Percentiles rank a stretch among this genome's conserved stretches.
Conservation (phyloP, 2,113 vertebrate species). For the Oophaga pumilio region DNA sequence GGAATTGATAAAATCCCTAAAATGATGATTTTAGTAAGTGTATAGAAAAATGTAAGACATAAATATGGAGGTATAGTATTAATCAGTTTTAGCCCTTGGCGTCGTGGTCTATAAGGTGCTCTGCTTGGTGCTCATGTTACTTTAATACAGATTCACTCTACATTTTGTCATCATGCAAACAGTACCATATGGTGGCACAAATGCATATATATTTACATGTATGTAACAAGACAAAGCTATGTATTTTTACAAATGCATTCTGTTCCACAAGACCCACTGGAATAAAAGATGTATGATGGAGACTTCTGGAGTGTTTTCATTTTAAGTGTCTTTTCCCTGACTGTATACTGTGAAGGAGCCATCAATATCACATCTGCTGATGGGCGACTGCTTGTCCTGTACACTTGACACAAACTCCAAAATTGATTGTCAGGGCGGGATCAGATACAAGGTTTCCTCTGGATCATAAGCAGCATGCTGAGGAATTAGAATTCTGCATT, state of each 20-base stretch:
- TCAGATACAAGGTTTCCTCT: too few species aligned
- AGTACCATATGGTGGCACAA: background rate
- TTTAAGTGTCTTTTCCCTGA: background rate
- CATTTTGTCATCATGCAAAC: background rate
- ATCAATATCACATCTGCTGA: too few species aligned
- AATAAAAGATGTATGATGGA: slow-evolving; percentile 33
- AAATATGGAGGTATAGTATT: background rate
- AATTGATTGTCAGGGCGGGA: too few species aligned
- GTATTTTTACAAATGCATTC: slow-evolving; percentile 48
- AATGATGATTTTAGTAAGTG: background rate
- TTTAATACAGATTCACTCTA: background rate
- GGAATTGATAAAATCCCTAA: background rate
- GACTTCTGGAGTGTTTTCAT: background rate
- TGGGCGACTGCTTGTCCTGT: too few species aligned
- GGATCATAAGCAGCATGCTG: too few species aligned
- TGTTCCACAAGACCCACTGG: slow-evolving; percentile 30
- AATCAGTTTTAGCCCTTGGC: background rate
- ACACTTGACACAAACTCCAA: too few species aligned
- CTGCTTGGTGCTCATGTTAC: slow-evolving; percentile 5
- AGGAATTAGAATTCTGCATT: too few species aligned
- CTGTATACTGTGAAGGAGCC: too few species aligned
- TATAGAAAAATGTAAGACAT: background rate
- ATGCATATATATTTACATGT: slow-evolving; percentile 40
- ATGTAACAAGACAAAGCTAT: slow-evolving; percentile 35
- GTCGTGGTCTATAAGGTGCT: background rate